Evolutionary conservation across 2,797 vertebrate genomes (phyloP), one percentile per base, ranked within the genome.

Genomic region (Dallia pectoralis): DNA sequence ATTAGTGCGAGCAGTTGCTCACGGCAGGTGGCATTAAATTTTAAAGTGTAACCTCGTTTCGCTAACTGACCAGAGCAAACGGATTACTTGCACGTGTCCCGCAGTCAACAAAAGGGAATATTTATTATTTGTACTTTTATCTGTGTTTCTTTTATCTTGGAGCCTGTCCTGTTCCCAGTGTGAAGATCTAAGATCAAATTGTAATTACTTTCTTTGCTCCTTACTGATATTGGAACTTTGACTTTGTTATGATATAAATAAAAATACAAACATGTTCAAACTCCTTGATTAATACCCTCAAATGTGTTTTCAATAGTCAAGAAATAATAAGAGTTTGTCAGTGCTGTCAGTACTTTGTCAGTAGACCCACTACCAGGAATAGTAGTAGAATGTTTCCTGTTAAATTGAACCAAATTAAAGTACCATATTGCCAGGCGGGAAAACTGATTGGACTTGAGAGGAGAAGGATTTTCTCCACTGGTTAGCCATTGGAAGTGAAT

Each of bases 1-100:
- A 93, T 95, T 94, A 94, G 91, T 87, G 91, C 87, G 84, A 90
- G 87, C 92, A 91, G 90, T 85, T 89, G 73, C 84, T 93, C 87
- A 85, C 93, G 92, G 87, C 92, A 93, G 94, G 94, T 94, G 92
- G 87, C 90, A 94, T 96, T 87, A 95, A 95, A 95, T 94, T 95
- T 95, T 95, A 87, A 93, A 88, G 82, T 79, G 88, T 91, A 92
- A 93, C 91, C 93, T 93, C 89, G 79, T 93, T 94, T 93, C 81
- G 83, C 89, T 89, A 89, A 94, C 91, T 95, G 94, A 95, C 93
- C 93, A 91, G 81, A 89, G 88, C 77, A 71, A 77, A 83, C 77
- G 69, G 83, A 81, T 80, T 83, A 74, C 65, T 67, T 27, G 61
- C 36, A 18, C 25, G 2, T 70, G 74, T 79, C 80, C 25, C 72